Conservation (phyloP, 2,113 vertebrate species). For the Gymnobelideus leadbeateri region DNA sequence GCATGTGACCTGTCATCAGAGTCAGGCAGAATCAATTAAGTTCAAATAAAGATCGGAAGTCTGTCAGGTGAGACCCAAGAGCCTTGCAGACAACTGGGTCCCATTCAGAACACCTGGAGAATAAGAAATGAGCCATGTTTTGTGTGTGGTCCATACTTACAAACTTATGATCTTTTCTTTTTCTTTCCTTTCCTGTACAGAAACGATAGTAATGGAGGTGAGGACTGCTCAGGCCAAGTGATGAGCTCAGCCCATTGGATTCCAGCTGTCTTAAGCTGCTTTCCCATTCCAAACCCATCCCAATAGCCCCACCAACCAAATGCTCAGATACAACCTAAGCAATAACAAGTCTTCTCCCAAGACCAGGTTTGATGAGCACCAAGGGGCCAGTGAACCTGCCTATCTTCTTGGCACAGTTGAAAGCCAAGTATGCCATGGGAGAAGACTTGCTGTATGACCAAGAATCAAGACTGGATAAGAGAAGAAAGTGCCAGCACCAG, state of each 20-base stretch:
- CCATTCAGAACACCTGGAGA: neutral
- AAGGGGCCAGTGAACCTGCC: constrained; percentile 25
- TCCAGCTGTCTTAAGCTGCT: constrained; percentile 72
- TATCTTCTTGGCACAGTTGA: constrained; percentile 11
- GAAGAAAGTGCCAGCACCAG: constrained; percentile 34
- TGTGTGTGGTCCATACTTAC: neutral
- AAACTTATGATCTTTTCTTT: constrained; percentile 25
- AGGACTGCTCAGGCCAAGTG: constrained; percentile 54
- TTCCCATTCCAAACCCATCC: constrained; percentile 61
- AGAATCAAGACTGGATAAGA: constrained; percentile 34
- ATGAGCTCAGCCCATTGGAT: constrained; percentile 59
- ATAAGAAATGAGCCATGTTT: neutral
- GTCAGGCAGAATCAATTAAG: neutral
- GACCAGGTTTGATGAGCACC: constrained; percentile 53
- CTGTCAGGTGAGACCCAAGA: constrained; percentile 11
- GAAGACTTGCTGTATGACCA: constrained; percentile 28
- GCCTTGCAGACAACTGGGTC: neutral
- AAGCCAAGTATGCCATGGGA: constrained; percentile 5
- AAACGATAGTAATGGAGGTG: constrained; percentile 73
- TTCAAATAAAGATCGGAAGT: constrained; percentile 29
- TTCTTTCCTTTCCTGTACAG: constrained; percentile 70
- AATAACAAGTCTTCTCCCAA: constrained; percentile 71
- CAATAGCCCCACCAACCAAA: constrained; percentile 70
- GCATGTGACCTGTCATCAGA: neutral
- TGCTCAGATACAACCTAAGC: constrained; percentile 70